Conservation (phyloP, 2,888 invertebrate species). For the Plagodis pulveraria region DNA sequence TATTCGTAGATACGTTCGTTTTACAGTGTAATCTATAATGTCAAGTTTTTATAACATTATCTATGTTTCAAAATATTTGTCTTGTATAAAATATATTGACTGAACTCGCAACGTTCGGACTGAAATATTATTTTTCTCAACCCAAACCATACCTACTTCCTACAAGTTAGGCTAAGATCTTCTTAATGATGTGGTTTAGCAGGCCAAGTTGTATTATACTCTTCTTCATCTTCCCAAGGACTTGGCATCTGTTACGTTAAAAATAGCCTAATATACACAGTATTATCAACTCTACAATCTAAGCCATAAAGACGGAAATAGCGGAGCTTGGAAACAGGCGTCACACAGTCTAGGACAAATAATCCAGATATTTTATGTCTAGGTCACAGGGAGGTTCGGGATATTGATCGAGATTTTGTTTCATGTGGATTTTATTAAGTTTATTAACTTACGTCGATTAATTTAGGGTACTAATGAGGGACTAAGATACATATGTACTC, state of each 20-base stretch:
- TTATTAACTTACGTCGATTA: no score
- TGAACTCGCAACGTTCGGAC: no score
- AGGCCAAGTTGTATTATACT: slow-evolving; percentile 9
- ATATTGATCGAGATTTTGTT: slow-evolving; percentile 49
- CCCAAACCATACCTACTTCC: no score
- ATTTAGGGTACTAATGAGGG: no score
- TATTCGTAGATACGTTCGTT: no score
- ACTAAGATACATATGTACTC: no score
- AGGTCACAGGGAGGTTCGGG: slow-evolving; percentile 50
- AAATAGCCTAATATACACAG: neutral
- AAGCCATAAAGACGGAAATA: slow-evolving; percentile 3
- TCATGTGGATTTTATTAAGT: slow-evolving; percentile 16
- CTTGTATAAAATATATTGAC: no score
- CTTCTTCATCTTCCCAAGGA: slow-evolving; percentile 4
- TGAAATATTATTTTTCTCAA: no score
- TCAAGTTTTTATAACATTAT: no score
- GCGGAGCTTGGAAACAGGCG: slow-evolving; percentile 30
- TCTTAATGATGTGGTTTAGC: slow-evolving; percentile 1
- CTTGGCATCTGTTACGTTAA: slow-evolving; percentile 14
- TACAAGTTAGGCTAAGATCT: no score
- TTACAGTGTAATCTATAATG: no score
- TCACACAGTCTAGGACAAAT: slow-evolving; percentile 47
- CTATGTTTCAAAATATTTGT: no score
- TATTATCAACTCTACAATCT: slow-evolving; percentile 10
- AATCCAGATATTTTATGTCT: slow-evolving; percentile 37